These are phyloP conservation scores for Drosophila pachea DNA, from an alignment of 1,140 invertebrate species.

Conservation along the genomic window DNA sequence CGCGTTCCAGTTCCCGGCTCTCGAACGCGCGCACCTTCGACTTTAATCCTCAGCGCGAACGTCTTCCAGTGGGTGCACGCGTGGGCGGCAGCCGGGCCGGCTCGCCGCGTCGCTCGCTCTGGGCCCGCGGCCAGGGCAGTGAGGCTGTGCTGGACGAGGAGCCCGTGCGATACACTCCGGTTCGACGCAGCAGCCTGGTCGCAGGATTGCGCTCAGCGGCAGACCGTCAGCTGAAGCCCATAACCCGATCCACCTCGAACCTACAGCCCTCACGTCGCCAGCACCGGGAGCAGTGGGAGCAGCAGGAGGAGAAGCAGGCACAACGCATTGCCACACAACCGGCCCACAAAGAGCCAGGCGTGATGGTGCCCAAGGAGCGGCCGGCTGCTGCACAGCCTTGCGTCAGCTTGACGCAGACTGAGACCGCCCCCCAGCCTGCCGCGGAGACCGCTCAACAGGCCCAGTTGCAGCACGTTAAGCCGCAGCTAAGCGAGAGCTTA, in stretches of 20 bases:
- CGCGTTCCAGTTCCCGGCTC: slow-evolving; percentile 53
- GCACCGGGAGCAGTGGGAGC: neutral
- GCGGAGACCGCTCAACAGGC: neutral
- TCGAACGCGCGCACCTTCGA: slow-evolving; percentile 57
- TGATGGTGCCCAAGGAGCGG: neutral
- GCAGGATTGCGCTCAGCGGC: neutral
- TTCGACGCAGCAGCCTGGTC: slow-evolving; percentile 18
- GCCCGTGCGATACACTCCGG: slow-evolving; percentile 17
- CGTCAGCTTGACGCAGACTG: neutral
- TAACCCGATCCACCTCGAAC: slow-evolving; percentile 26
- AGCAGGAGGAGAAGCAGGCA: neutral
- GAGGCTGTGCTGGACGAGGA: slow-evolving; percentile 42
- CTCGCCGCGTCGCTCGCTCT: slow-evolving; percentile 43
- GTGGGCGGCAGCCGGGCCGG: slow-evolving; percentile 37
- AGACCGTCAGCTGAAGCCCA: neutral
- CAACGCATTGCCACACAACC: neutral
- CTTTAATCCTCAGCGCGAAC: slow-evolving; percentile 66
- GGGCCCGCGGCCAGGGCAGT: slow-evolving; percentile 42
- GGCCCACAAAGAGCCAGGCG: neutral
- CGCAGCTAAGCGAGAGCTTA: slow-evolving; percentile 14
- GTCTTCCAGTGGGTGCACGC: slow-evolving; percentile 42
- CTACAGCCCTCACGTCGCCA: neutral
- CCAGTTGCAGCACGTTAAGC: neutral
- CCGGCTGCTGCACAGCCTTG: neutral
- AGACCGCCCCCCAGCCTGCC: neutral